phyloP scores from a whole-genome alignment of 2,797 vertebrate species.

The Chrysocyon brachyurus region DNA sequence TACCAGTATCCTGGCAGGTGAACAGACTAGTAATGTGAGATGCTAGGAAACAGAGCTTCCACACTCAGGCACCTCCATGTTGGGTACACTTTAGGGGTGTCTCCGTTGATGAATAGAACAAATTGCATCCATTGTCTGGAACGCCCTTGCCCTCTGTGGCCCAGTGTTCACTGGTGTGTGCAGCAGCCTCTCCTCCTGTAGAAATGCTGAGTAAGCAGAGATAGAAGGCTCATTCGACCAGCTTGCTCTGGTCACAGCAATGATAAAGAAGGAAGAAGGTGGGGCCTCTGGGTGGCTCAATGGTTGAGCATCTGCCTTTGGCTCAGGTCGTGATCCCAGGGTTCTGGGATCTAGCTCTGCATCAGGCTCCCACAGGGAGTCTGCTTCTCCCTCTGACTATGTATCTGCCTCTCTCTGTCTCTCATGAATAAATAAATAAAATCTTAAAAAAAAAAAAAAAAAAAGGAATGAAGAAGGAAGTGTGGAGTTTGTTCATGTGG shows the following conservation, averaged over 20 bases:
- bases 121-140: background rate
- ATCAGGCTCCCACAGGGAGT: no score
- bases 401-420: no score
- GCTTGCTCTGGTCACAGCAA: background rate
- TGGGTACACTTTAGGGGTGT: background rate
- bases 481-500: background rate
- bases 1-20: background rate
- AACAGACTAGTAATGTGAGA: background rate
- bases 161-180: background rate
- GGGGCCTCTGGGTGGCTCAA: no score
- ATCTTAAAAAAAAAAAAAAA: no score
- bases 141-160: background rate
- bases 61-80: accelerated
- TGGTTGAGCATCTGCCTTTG: no score
- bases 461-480: background rate
- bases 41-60: background rate
- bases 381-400: no score
- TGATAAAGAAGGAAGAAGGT: background rate
- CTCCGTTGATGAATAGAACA: background rate
- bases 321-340: no score
- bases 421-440: no score
- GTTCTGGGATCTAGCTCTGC: no score
- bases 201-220: background rate
- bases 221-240: accelerated
- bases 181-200: background rate